These are phyloP conservation scores for Epinephelus coioides DNA, from an alignment of 2,797 vertebrate genomes.

Conservation along the genomic window DNA sequence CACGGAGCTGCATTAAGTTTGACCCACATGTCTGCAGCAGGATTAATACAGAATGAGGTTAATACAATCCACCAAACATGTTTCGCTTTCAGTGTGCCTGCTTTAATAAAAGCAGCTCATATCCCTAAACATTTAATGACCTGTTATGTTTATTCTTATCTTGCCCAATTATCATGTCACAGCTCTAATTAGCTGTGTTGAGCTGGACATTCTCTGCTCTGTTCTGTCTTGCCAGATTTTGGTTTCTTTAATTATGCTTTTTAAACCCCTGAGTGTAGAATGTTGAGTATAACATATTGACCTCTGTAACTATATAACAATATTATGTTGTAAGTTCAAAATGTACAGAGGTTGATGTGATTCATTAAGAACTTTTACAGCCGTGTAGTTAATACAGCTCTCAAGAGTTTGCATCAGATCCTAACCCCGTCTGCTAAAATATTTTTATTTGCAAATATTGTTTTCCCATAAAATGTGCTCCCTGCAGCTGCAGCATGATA, in stretches of 20 bases:
- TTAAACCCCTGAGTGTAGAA: neutral
- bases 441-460: too few relatives aligned
- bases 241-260: conserved; percentile 35
- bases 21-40: conserved; percentile 53
- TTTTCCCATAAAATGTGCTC: too few relatives aligned
- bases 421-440: neutral
- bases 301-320: neutral
- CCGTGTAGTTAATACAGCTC: neutral
- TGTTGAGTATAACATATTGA: conserved; percentile 15
- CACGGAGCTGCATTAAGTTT: conserved; percentile 48
- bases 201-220: conserved; percentile 23
- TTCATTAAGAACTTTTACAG: neutral
- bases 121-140: conserved; percentile 67
- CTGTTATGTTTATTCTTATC: conserved; percentile 65
- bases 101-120: conserved; percentile 53
- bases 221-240: conserved; percentile 10
- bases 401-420: neutral
- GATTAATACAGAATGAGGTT: conserved; percentile 52
- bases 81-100: conserved; percentile 37
- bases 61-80: conserved; percentile 32
- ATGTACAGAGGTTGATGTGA: neutral
- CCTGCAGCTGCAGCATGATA: neutral
- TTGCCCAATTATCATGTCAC: conserved; percentile 63
- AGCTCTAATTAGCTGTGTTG: conserved; percentile 57
- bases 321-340: conserved; percentile 6